These are phyloP conservation scores for Oryctolagus cuniculus DNA, from an alignment of 2,113 vertebrate species.

Conservation along the genomic window mOryCun1.1 NC_091448.1:22362001-22362500, in stretches of 20 bases:
- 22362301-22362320: neutral
- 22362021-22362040: conserved; percentile 63
- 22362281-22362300: conserved; percentile 3
- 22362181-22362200: neutral
- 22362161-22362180: neutral
- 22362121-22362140: neutral
- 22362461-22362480: neutral
- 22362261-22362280: conserved; percentile 55
- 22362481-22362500: conserved; percentile 12
- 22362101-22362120: neutral
- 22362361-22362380: neutral
- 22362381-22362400: conserved; percentile 52
- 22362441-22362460: neutral
- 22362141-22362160: neutral
- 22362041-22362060: conserved; percentile 68
- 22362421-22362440: neutral
- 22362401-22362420: neutral
- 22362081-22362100: neutral
- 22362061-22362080: conserved; percentile 40
- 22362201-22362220: neutral
- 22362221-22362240: conserved; percentile 73
- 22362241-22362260: conserved; percentile 70
- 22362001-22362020: conserved; percentile 18
- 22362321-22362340: neutral
- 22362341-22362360: neutral